A percentile compares a stretch with the other conserved stretches of the same genome.
Conservation (phyloP, 1,140 invertebrate species). For the Lamellibrachia luymesi region DNA sequence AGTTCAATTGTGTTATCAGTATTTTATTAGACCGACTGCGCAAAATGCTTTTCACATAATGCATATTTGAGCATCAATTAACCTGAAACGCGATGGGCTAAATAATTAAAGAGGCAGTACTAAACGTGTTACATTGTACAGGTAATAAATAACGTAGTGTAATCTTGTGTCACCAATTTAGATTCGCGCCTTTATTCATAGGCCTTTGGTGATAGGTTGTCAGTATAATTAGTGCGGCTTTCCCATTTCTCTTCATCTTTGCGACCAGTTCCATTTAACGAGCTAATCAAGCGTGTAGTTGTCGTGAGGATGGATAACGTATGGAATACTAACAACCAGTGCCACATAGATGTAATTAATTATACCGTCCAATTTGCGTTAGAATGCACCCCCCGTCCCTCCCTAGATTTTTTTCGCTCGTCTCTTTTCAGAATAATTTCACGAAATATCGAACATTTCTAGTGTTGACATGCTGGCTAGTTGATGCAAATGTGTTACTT, state of each 20-base stretch:
- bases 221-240: neutral
- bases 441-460: too few relatives aligned
- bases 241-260: neutral
- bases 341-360: neutral
- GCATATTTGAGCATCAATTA: too few relatives aligned
- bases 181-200: neutral
- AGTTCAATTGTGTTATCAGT: too few relatives aligned
- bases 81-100: too few relatives aligned
- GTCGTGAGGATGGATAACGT: neutral
- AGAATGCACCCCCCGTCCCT: too few relatives aligned
- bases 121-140: neutral
- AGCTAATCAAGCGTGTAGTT: neutral
- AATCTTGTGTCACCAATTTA: neutral
- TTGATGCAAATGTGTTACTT: too few relatives aligned
- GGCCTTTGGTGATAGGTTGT: neutral
- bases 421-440: too few relatives aligned
- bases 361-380: neutral
- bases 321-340: neutral
- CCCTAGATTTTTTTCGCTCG: too few relatives aligned
- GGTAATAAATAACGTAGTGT: neutral
- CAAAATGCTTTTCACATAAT: too few relatives aligned
- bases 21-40: too few relatives aligned
- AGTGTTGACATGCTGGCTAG: too few relatives aligned
- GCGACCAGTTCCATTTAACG: neutral
- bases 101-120: too few relatives aligned